Conservation (phyloP, 2,113 vertebrate species). For the Microtus pennsylvanicus region DNA sequence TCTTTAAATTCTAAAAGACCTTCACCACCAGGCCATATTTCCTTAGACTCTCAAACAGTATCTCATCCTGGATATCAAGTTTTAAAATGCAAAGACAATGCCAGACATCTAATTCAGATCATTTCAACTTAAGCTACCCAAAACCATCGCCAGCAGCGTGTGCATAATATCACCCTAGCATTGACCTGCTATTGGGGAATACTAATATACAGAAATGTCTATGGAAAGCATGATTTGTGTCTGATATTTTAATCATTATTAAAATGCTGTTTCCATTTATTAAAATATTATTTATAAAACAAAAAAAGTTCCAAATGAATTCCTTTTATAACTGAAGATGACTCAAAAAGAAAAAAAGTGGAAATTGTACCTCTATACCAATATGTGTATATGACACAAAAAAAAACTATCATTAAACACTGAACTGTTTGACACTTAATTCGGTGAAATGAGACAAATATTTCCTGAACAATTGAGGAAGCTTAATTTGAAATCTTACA, state of each 20-base stretch:
- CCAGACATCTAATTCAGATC: background rate
- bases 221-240: conserved; percentile 30
- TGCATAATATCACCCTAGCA: conserved; percentile 73
- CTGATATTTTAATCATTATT: background rate
- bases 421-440: conserved; percentile 33
- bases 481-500: conserved; percentile 28
- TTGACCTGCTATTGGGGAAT: conserved; percentile 61
- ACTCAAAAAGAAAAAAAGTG: conserved; percentile 42
- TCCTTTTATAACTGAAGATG: conserved; percentile 22
- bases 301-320: conserved; percentile 48
- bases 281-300: conserved; percentile 70
- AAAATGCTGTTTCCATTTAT: conserved; percentile 56
- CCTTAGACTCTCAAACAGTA: background rate
- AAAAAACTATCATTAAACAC: conserved; percentile 69
- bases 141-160: conserved; percentile 67
- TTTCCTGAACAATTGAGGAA: background rate
- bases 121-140: conserved; percentile 74
- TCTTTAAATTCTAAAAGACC: background rate
- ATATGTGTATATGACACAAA: conserved; percentile 1
- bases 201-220: conserved; percentile 64
- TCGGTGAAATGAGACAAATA: background rate
- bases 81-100: background rate
- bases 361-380: background rate
- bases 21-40: too few species aligned
- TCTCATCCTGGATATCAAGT: background rate